Conservation (phyloP, 2,888 invertebrate species). For the Odontocolon sp. region DNA sequence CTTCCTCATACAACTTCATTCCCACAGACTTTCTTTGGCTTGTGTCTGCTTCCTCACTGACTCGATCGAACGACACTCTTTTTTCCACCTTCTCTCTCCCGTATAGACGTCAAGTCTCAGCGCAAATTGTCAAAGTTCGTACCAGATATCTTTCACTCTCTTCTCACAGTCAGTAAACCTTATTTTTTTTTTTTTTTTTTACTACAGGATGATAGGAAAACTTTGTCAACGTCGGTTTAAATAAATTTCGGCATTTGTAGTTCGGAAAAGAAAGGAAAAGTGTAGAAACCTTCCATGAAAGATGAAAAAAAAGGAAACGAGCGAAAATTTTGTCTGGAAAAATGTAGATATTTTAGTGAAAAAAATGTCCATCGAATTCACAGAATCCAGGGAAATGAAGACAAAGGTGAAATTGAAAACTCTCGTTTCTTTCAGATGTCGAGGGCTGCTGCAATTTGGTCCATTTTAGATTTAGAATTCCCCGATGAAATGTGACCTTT, state of each 20-base stretch:
- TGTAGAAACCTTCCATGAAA: no score
- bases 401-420: no score
- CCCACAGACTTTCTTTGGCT: no score
- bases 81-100: not conserved
- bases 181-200: not conserved
- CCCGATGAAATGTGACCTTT: no score
- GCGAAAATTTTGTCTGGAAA: no score
- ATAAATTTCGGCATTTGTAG: not conserved
- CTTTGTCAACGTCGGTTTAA: conserved; percentile 16
- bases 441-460: no score
- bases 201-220: conserved; percentile 29
- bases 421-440: no score
- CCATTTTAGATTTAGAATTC: no score
- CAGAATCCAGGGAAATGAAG: not conserved
- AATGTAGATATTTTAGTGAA: no score
- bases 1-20: not conserved
- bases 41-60: conserved; percentile 11
- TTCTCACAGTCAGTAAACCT: conserved; percentile 2
- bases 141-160: not conserved
- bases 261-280: not conserved
- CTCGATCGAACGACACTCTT: conserved; percentile 29
- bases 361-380: no score
- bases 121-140: conserved; percentile 38
- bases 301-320: no score
- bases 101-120: conserved; percentile 14